Evolutionary conservation across 1,140 invertebrate genomes (phyloP), one percentile per base, ranked within the genome.

Genomic region (Plectrocnemia conspersa): DNA sequence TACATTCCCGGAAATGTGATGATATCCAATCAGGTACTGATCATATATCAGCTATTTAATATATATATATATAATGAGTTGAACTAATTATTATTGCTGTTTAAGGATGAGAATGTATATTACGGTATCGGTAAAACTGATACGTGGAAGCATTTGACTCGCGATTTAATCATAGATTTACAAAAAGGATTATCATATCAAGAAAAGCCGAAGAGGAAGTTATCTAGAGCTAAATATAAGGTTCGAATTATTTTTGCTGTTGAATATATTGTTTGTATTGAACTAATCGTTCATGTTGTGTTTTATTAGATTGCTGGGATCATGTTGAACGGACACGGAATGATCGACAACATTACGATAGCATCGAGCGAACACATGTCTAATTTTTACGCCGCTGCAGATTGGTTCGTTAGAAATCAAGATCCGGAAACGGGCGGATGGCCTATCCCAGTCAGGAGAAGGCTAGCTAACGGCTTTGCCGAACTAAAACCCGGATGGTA

Each of bases 321-420:
- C 49, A 78, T 80, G 21, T 70, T 93, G 15, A 79, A 81, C 54
- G 93, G 93, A 33, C 75, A 81, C 54, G 89, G 92, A 2, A 79
- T 82, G 56, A 77, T 89, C 52, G 86, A 89, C 65, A 92, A 93
- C 73, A 68, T 97, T 42, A 89, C 85, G 7, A 67, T 95, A 25
- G 82, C 87, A n/a, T 82, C 84, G 1, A 86, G 82, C 61, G 85
- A 90, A 64, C 92, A 97, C 71, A 79, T 89, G 69, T 81, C 85
- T 44, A 88, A 93, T 68, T 98, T 98, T 76, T 91, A 88, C 64
- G 85, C 90, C 67, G 88, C 94, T 2, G 93, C 93, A 11, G 82
- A 91, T 63, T 99, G 95, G 95, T 87, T 99, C 66, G 82, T 95
- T 2, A 74, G 75, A 16, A 82, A 92, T 76, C 96, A 98, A 74